Evolutionary conservation across 2,113 vertebrate genomes (phyloP), one percentile per base, ranked within the genome.

Genomic region (Pavo muticus): DNA sequence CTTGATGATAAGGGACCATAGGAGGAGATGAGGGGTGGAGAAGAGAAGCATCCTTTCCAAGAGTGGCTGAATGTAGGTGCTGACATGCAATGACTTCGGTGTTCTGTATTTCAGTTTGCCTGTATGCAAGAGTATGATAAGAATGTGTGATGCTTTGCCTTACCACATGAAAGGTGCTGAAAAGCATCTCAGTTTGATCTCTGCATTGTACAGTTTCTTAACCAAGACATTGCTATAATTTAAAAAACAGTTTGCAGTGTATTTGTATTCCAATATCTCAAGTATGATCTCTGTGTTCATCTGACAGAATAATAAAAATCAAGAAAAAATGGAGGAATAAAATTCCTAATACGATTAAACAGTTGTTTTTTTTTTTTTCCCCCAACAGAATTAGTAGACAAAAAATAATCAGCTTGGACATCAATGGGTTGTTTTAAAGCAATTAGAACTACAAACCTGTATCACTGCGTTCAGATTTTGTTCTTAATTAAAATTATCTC

Each of bases 91-190:
- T 71, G 71, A 72, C 75, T 78, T 91, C 14, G 40, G 15, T 87
- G 48, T 84, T 95, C 80, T 95, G 84, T 70, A 16, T 71, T 88
- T 92, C 74, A 77, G 50, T 60, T 27, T 94, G 83, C 65, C 90
- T 93, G 42, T 94, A 91, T 95, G 87, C 67, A 83, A 70, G 91
- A 91, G 39, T 44, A 40, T 85, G 93, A 95, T 95, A 95, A 97
- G 98, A 97, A 96, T 74, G 23, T 93, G 68, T 95, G 79, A 92
- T 92, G n/a, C 85, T 74, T 37, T 42, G 73, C 73, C 93, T 98
- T 97, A 93, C 90, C 92, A 89, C 92, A 59, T 69, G 57, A 74
- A 60, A 91, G 85, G 71, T 54, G 94, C 50, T 96, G 96, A 97
- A 97, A 97, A 95, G 80, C 71, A 85, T 88, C 67, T 94, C 81